Evolutionary conservation across 2,113 vertebrate genomes (phyloP), one percentile per base, ranked within the genome.

Genomic region (Xenopus borealis): DNA sequence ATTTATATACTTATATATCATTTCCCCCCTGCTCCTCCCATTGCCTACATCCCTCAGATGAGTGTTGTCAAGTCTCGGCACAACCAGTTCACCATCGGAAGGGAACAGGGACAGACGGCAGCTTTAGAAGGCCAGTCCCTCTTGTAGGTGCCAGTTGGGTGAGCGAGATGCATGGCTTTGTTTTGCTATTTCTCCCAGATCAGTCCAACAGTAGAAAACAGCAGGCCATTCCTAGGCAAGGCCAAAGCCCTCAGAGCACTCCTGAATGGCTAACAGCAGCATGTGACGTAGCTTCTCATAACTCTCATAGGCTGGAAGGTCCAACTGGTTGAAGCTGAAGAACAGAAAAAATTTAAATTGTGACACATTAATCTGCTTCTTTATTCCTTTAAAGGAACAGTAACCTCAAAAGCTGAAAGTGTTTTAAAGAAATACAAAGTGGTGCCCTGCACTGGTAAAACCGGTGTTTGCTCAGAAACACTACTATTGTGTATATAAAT

Each of bases 191-290:
- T 79, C 85, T 79, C 47, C 75, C 50, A 80, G 71, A 82, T 71
- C 81, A 77, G 85, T 87, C 84, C 80, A 82, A 83, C 84, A 82
- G 83, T 80, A 83, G 76, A 85, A 84, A 82, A 83, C 78, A 75
- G 61, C 61, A 27, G 71, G 10, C 10, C 61, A 47, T 66, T 80
- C 88, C 89, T 90, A 96, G 82, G 95, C 95, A 85, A 97, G 88
- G 86, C 95, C 95, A 72, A 97, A 97, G 81, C 95, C 95, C 88
- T 97, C 95, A 5, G 95, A 97, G 87, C 95, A 97, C 92, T 97
- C 95, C 91, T 97, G 95, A 89, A 97, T 96, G 87, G 95, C 95
- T 91, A 96, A 82, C 83, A 97, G 94, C 94, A 97, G 92, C 95
- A 97, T 97, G 85, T 96, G 95, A 87, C 95, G 94, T 88, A 96